These are phyloP conservation scores for Bombus pyrosoma DNA, from an alignment of 1,140 invertebrate species.

Conservation along the genomic window DNA sequence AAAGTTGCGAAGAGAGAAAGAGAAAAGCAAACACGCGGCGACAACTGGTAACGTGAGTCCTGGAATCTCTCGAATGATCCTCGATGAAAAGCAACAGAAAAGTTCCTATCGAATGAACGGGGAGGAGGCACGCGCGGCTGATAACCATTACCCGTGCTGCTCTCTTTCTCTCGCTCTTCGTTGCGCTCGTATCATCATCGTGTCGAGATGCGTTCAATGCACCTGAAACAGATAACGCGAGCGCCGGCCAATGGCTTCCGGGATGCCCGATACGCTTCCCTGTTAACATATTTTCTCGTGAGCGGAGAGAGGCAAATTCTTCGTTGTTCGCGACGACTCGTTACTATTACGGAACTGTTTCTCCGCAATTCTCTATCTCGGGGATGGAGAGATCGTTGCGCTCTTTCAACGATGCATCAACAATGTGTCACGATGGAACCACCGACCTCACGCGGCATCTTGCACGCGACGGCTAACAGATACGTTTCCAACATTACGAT, in stretches of 20 bases:
- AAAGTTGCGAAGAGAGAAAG: neutral
- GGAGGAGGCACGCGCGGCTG: neutral
- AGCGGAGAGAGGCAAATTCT: neutral
- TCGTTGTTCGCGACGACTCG: neutral
- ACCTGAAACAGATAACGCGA: constrained; percentile 57
- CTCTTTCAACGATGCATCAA: too few species aligned
- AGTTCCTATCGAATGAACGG: neutral
- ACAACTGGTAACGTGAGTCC: constrained; percentile 33
- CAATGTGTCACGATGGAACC: too few species aligned
- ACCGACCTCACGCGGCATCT: too few species aligned
- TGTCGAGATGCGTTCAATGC: constrained; percentile 48
- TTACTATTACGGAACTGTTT: too few species aligned
- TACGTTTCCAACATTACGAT: too few species aligned
- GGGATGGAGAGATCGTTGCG: too few species aligned
- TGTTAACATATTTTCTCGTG: constrained; percentile 32
- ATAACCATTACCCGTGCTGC: constrained; percentile 44
- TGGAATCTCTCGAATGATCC: constrained; percentile 48
- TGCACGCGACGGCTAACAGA: too few species aligned
- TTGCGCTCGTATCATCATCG: neutral
- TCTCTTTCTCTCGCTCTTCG: neutral
- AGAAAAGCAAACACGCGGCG: neutral
- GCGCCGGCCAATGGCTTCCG: constrained; percentile 38
- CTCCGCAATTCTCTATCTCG: too few species aligned
- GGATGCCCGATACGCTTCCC: constrained; percentile 26
- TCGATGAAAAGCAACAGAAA: constrained; percentile 6